These are phyloP conservation scores for Dynastes maya DNA, from an alignment of 2,888 invertebrate species.

Conservation along the genomic window DNA sequence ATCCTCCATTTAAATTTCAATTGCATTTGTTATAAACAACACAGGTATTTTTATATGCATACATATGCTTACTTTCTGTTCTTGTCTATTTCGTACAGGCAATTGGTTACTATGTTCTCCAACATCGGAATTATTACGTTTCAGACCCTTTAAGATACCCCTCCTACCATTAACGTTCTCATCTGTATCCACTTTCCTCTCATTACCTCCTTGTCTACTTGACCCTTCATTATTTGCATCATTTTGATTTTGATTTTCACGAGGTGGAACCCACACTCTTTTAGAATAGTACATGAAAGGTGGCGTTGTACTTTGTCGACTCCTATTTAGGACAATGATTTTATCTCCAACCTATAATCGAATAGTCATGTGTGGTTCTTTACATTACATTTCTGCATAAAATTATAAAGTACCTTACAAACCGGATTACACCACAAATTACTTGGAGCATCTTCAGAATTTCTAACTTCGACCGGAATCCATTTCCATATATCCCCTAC, in stretches of 20 bases:
- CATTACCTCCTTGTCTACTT: slow-evolving; percentile 47
- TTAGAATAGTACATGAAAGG: slow-evolving; percentile 74
- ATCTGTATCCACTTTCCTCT: slow-evolving; percentile 76
- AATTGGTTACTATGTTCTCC: slow-evolving; percentile 52
- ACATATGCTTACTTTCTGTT: slow-evolving; percentile 25
- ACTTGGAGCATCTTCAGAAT: slow-evolving; percentile 86
- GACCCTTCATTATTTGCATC: slow-evolving; percentile 56
- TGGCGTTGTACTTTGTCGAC: slow-evolving; percentile 73
- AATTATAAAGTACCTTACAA: slow-evolving; percentile 76
- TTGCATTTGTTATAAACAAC: too few relatives aligned
- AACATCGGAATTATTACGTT: slow-evolving; percentile 54
- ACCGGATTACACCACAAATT: slow-evolving; percentile 96
- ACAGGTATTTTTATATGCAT: background rate
- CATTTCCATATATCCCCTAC: slow-evolving; percentile 81
- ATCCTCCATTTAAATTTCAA: too few relatives aligned
- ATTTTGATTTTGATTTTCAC: slow-evolving; percentile 63
- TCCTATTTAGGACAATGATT: slow-evolving; percentile 82
- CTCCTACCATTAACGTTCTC: slow-evolving; percentile 83
- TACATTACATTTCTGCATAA: background rate
- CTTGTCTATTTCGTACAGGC: slow-evolving; percentile 34
- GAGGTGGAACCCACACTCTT: slow-evolving; percentile 72
- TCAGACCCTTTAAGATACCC: slow-evolving; percentile 72
- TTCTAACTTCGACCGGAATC: slow-evolving; percentile 83
- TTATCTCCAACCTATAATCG: slow-evolving; percentile 78
- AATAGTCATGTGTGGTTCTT: too few relatives aligned